phyloP scores from a whole-genome alignment of 2,797 vertebrate genomes.

The Sebastes goodei region DNA sequence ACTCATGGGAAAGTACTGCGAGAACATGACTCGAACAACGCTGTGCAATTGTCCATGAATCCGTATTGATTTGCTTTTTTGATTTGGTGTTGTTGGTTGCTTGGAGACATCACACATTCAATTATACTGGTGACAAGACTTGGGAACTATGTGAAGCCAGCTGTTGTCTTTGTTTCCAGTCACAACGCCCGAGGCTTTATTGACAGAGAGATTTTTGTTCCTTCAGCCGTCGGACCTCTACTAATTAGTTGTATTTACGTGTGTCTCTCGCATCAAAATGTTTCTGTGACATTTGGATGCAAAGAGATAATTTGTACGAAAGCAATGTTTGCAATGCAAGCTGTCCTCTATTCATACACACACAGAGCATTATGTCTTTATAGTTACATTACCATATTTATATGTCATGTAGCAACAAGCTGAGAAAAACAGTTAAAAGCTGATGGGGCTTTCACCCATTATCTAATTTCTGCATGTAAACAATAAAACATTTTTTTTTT shows the following conservation, averaged over 20 bases:
- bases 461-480: background rate
- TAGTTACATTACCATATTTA: background rate
- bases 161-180: background rate
- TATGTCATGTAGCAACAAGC: background rate
- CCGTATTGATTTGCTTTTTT: background rate
- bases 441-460: background rate
- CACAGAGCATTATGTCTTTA: background rate
- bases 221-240: background rate
- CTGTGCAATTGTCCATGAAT: background rate
- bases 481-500: background rate
- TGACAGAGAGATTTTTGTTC: background rate
- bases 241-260: background rate
- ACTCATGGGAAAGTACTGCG: background rate
- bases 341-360: background rate
- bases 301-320: background rate
- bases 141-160: background rate
- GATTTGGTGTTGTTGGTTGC: background rate
- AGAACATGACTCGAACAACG: background rate
- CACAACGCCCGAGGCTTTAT: background rate
- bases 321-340: background rate
- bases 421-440: background rate
- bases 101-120: background rate
- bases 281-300: background rate
- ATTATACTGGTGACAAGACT: background rate
- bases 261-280: background rate